Evolutionary conservation across 2,113 vertebrate genomes (phyloP).

Genomic region (Agapornis roseicollis): DNA sequence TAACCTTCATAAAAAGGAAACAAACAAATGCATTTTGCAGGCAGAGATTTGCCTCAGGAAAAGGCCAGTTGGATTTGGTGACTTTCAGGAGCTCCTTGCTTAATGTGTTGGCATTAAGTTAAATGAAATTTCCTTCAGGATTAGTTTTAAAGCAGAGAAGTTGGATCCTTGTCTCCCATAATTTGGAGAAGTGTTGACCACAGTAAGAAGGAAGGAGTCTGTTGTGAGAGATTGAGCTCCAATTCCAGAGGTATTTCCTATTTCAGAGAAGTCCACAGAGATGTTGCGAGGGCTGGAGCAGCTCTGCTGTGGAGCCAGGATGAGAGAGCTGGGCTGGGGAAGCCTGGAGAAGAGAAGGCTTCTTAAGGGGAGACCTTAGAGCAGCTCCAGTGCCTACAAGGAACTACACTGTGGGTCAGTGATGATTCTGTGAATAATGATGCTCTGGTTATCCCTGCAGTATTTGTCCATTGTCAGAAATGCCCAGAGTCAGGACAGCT

Average conservation of each 20-base stretch:
- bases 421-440: background rate
- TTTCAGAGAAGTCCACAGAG: background rate
- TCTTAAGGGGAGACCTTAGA: background rate
- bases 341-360: background rate
- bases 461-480: background rate
- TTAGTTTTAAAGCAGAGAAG: background rate
- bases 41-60: background rate
- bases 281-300: background rate
- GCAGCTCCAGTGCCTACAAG: background rate
- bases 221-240: background rate
- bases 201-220: background rate
- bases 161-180: background rate
- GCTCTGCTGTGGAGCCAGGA: background rate
- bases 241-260: background rate
- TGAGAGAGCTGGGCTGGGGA: background rate
- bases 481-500: background rate
- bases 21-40: conserved; percentile 23
- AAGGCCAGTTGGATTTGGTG: background rate
- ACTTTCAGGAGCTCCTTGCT: rapidly evolving
- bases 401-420: background rate
- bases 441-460: background rate
- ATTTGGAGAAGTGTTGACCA: background rate
- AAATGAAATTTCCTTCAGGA: rapidly evolving
- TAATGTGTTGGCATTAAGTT: rapidly evolving
- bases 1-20: background rate